phyloP scores from a whole-genome alignment of 1,140 invertebrate genomes.

The Aphis gossypii region DNA sequence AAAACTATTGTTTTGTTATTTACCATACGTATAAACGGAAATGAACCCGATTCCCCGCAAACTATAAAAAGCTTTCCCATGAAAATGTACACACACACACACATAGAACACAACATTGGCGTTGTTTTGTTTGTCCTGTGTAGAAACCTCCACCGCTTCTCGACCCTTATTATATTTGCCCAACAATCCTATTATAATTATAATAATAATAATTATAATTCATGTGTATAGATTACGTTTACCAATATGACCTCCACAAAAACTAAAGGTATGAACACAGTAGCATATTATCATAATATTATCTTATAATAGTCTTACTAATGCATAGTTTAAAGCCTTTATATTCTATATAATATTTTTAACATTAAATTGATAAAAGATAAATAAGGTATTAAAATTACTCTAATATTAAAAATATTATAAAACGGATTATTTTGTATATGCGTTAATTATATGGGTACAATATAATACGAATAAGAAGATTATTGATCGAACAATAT shows the following conservation, averaged over 20 bases:
- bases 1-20: constrained; percentile 53
- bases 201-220: background rate
- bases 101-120: background rate
- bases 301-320: no score
- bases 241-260: background rate
- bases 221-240: background rate
- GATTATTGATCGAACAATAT: no score
- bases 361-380: no score
- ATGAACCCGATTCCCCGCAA: constrained; percentile 11
- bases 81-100: background rate
- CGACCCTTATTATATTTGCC: background rate
- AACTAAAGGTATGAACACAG: background rate
- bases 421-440: no score
- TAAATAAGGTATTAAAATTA: no score
- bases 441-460: no score
- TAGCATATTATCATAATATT: background rate
- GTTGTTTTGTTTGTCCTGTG: constrained; percentile 11
- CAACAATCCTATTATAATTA: constrained; percentile 2
- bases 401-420: no score
- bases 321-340: no score
- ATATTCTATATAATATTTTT: no score
- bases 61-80: constrained; percentile 43
- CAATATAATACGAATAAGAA: no score
- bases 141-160: background rate
- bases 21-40: constrained; percentile 50